phyloP scores from a whole-genome alignment of 1,140 invertebrate genomes.

The Sitobion miscanthi region DNA sequence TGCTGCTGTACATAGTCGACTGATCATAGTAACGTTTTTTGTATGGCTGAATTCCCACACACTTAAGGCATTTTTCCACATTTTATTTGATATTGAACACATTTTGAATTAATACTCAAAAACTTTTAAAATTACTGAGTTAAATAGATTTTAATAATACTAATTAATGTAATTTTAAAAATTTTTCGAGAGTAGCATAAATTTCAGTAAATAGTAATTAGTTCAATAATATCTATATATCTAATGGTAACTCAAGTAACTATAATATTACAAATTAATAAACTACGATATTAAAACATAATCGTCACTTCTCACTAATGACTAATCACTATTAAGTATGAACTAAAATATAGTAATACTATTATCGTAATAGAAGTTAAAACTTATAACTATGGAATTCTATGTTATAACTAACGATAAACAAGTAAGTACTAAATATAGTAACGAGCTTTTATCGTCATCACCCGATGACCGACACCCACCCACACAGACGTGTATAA shows the following conservation, averaged over 20 bases:
- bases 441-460: neutral
- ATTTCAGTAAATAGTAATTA: neutral
- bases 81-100: slow-evolving; percentile 17
- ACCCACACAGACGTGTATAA: too few relatives aligned
- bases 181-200: too few relatives aligned
- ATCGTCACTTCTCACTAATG: neutral
- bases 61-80: slow-evolving; percentile 9
- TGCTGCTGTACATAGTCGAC: slow-evolving; percentile 29
- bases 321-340: neutral
- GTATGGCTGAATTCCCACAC: neutral
- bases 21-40: neutral
- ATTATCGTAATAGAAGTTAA: neutral
- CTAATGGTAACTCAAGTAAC: neutral
- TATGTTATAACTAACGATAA: neutral
- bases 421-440: too few relatives aligned
- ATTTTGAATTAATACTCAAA: slow-evolving; percentile 18
- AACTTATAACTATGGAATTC: neutral
- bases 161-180: neutral
- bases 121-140: neutral
- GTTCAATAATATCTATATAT: neutral
- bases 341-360: neutral
- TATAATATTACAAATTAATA: neutral
- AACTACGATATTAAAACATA: neutral
- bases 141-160: neutral
- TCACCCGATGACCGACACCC: too few relatives aligned